Conservation (phyloP, 2,797 vertebrate genomes). For the Pipistrellus pygmaeus region DNA sequence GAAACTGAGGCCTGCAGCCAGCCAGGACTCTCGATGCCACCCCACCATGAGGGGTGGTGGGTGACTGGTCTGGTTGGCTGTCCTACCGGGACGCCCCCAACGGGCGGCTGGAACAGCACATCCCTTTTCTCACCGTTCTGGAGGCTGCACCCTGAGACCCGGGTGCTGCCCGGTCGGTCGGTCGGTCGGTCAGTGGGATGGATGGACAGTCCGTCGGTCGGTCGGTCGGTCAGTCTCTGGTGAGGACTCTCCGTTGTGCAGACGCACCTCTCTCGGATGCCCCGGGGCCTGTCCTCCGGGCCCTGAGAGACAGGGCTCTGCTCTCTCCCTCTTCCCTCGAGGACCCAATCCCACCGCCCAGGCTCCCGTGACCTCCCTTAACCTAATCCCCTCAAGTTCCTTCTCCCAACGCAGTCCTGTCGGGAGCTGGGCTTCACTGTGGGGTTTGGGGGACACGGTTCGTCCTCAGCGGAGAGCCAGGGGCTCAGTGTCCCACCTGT, state of each 20-base stretch:
- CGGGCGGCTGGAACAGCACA: rapidly evolving
- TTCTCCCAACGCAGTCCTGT: neutral
- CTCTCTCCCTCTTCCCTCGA: neutral
- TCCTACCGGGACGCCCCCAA: rapidly evolving
- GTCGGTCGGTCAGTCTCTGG: too few relatives aligned
- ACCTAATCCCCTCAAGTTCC: neutral
- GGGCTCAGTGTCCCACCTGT: neutral
- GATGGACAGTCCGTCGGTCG: too few relatives aligned
- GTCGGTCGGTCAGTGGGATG: too few relatives aligned
- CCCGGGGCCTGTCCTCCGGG: neutral
- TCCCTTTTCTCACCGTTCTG: too few relatives aligned
- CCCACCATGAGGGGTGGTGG: rapidly evolving
- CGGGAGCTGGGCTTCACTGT: neutral
- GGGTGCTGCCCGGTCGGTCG: neutral
- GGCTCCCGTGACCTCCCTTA: neutral
- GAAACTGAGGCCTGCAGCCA: neutral
- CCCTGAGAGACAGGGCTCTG: rapidly evolving
- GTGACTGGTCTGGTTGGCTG: rapidly evolving
- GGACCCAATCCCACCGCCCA: neutral
- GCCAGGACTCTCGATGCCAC: too few relatives aligned
- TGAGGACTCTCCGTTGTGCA: neutral
- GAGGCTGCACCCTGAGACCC: neutral
- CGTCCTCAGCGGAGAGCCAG: neutral
- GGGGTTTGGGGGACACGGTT: neutral
- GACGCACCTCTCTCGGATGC: rapidly evolving